phyloP scores from a whole-genome alignment of 2,113 vertebrate genomes.

The Megaceryle torquata region DNA sequence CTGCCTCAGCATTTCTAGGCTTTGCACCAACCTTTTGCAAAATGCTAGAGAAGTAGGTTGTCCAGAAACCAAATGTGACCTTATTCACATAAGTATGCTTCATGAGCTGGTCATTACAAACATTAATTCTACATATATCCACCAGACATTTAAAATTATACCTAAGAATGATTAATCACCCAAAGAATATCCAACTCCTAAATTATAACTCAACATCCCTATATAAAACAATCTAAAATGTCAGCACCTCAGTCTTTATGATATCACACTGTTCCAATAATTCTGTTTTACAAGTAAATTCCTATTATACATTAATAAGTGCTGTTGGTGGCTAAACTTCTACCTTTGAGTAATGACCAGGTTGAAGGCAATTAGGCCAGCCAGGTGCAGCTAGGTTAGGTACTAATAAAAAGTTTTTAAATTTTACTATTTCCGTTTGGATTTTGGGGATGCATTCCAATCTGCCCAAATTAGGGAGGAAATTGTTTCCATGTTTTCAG shows the following conservation, averaged over 20 bases:
- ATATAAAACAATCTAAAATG: slow-evolving; percentile 81
- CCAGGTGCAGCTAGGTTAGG: slow-evolving; percentile 91
- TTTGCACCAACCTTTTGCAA: neutral
- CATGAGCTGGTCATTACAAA: slow-evolving; percentile 8
- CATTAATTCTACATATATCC: slow-evolving; percentile 7
- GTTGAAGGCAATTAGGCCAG: slow-evolving; percentile 89
- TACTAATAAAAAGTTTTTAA: slow-evolving; percentile 88
- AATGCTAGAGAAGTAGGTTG: neutral
- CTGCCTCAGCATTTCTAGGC: neutral
- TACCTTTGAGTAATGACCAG: slow-evolving; percentile 79
- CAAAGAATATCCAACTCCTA: slow-evolving; percentile 70
- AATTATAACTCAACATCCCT: slow-evolving; percentile 72
- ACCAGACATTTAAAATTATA: slow-evolving; percentile 40
- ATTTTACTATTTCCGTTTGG: slow-evolving; percentile 94
- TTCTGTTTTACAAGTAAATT: slow-evolving; percentile 85
- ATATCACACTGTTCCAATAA: slow-evolving; percentile 80
- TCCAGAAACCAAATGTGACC: slow-evolving; percentile 33
- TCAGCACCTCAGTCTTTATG: slow-evolving; percentile 83
- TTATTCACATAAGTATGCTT: neutral
- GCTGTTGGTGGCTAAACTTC: slow-evolving; percentile 81
- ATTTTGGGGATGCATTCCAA: slow-evolving; percentile 83
- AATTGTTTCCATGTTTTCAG: slow-evolving; percentile 77
- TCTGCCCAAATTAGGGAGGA: slow-evolving; percentile 84
- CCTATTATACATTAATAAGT: slow-evolving; percentile 84
- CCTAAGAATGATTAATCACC: slow-evolving; percentile 72